These are phyloP conservation scores for Mormyrops boulengeri DNA, from an alignment of 2,797 vertebrate species.

Conservation along the genomic window DNA sequence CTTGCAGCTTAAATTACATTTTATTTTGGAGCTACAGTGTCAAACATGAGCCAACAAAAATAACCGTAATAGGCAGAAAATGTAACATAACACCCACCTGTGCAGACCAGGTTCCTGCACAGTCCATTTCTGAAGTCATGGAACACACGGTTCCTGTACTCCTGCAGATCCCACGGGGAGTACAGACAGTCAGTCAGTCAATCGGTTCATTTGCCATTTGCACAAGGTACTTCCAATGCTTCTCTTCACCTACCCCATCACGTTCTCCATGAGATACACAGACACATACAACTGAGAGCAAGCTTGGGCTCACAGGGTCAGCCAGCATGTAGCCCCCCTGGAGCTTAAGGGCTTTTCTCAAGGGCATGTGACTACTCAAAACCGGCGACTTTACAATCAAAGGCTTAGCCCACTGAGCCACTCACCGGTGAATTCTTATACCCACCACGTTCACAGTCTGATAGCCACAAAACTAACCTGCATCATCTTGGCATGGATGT, in stretches of 20 bases:
- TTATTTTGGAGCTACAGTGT: neutral
- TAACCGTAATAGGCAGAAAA: neutral
- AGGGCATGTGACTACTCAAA: neutral
- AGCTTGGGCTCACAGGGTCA: neutral
- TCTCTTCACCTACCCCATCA: neutral
- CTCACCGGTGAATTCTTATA: neutral
- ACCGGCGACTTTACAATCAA: neutral
- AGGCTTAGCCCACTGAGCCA: neutral
- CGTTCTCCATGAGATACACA: neutral
- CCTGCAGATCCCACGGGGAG: conserved; percentile 43
- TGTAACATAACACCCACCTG: conserved; percentile 49
- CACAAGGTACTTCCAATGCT: neutral
- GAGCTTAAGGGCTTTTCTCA: neutral
- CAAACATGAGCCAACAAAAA: neutral
- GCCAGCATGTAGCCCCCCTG: neutral
- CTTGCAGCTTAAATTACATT: neutral
- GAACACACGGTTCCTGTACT: conserved; percentile 73
- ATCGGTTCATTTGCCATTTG: neutral
- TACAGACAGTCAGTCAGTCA: neutral
- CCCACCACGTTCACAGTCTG: neutral
- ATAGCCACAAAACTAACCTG: conserved; percentile 53
- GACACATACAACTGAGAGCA: neutral
- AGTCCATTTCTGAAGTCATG: conserved; percentile 74
- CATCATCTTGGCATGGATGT: conserved; percentile 78
- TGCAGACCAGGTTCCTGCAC: conserved; percentile 73